phyloP scores from a whole-genome alignment of 2,888 invertebrate species.

The Eupithecia exiguata region DNA sequence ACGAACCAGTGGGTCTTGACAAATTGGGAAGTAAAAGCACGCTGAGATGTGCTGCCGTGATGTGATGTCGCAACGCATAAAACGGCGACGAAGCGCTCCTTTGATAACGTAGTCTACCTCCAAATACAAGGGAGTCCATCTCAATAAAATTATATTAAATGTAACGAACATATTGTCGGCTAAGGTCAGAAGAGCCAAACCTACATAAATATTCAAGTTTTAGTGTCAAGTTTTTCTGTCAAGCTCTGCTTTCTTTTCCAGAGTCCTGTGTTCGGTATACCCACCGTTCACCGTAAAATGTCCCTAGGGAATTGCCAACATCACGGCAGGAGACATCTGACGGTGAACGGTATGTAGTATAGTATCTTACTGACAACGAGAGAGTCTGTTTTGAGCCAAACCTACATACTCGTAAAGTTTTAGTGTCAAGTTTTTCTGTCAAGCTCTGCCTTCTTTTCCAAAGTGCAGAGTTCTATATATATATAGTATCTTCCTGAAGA shows the following conservation, averaged over 20 bases:
- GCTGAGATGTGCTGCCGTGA: background rate
- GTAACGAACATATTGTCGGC: background rate
- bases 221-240: background rate
- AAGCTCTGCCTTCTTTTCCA: background rate
- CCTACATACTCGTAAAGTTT: background rate
- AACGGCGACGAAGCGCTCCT: background rate
- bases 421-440: background rate
- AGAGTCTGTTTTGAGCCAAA: too few relatives aligned
- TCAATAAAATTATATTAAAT: background rate
- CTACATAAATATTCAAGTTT: background rate
- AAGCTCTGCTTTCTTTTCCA: background rate
- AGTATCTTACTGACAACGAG: too few relatives aligned
- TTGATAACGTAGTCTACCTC: background rate
- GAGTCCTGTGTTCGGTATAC: background rate
- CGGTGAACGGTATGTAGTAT: too few relatives aligned
- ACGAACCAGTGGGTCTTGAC: conserved; percentile 14
- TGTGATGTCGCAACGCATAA: background rate
- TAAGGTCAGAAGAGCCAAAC: background rate
- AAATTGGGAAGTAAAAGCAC: conserved; percentile 17
- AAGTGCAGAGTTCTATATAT: background rate
- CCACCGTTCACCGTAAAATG: too few relatives aligned
- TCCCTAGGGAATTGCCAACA: too few relatives aligned
- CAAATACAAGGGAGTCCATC: background rate
- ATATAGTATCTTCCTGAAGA: background rate
- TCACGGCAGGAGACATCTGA: too few relatives aligned